These are phyloP conservation scores for Lomographa bimaculata DNA, from an alignment of 2,888 invertebrate genomes.

Conservation along the genomic window DNA sequence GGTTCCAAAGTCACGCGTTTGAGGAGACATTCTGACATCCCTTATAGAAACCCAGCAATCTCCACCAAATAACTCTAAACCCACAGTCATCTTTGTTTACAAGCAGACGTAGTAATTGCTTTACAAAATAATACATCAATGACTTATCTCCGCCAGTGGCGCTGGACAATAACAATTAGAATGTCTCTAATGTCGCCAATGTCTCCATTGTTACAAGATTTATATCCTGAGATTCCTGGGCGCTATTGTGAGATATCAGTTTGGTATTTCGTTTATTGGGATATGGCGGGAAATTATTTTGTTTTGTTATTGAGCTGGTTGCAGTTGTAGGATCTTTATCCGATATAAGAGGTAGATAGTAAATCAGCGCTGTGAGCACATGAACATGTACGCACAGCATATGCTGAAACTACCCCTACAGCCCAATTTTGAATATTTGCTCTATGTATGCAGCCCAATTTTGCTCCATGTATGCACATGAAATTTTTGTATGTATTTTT, in stretches of 20 bases:
- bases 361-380: no score
- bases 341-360: no score
- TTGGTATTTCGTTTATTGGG: slow-evolving; percentile 22
- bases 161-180: slow-evolving; percentile 46
- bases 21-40: no score
- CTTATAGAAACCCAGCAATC: slow-evolving; percentile 4
- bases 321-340: no score
- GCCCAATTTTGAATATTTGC: no score
- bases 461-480: no score
- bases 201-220: slow-evolving; percentile 31
- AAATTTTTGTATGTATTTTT: no score
- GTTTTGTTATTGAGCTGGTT: no score
- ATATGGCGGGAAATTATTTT: slow-evolving; percentile 8
- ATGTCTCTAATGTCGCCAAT: slow-evolving; percentile 43
- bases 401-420: no score
- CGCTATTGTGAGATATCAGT: slow-evolving; percentile 25
- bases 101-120: slow-evolving; percentile 61
- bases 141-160: slow-evolving; percentile 53
- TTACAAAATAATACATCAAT: slow-evolving; percentile 66
- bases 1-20: no score
- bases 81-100: slow-evolving; percentile 15
- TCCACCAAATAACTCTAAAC: background rate
- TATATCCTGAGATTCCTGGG: slow-evolving; percentile 16
- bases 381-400: no score
- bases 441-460: no score